Evolutionary conservation across 2,113 vertebrate species (phyloP).

Genomic region (Enhydra lutris): DNA sequence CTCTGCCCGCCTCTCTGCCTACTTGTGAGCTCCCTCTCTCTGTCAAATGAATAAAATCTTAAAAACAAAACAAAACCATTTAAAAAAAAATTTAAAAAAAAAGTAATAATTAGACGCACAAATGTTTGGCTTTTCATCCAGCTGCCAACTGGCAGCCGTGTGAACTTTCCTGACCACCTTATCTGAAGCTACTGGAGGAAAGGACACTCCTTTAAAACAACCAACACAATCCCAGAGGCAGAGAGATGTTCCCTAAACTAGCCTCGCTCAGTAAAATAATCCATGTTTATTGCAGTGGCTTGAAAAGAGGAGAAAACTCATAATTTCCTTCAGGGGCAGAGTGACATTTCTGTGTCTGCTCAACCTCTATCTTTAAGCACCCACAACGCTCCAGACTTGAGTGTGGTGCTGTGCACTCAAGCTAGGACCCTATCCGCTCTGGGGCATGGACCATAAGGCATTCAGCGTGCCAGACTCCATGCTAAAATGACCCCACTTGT

Average conservation of each 20-base stretch:
- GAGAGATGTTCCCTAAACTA: neutral
- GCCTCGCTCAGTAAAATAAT: neutral
- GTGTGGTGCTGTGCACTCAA: neutral
- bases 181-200: neutral
- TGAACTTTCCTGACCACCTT: neutral
- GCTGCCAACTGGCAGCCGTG: neutral
- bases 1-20: too few species aligned
- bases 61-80: too few species aligned
- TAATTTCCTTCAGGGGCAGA: neutral
- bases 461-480: fast-evolving
- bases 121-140: neutral
- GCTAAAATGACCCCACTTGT: neutral
- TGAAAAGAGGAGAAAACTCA: neutral
- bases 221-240: neutral
- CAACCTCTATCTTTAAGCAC: neutral
- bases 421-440: fast-evolving
- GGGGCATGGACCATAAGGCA: neutral
- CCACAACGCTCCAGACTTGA: neutral
- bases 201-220: neutral
- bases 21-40: too few species aligned
- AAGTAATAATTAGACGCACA: neutral
- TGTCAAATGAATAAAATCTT: too few species aligned
- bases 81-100: too few species aligned
- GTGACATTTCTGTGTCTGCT: neutral
- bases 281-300: neutral